A percentile compares a stretch with the other conserved stretches of the same genome.
phyloP scores from a whole-genome alignment of 2,797 vertebrate species.

The Lateolabrax maculatus region DNA sequence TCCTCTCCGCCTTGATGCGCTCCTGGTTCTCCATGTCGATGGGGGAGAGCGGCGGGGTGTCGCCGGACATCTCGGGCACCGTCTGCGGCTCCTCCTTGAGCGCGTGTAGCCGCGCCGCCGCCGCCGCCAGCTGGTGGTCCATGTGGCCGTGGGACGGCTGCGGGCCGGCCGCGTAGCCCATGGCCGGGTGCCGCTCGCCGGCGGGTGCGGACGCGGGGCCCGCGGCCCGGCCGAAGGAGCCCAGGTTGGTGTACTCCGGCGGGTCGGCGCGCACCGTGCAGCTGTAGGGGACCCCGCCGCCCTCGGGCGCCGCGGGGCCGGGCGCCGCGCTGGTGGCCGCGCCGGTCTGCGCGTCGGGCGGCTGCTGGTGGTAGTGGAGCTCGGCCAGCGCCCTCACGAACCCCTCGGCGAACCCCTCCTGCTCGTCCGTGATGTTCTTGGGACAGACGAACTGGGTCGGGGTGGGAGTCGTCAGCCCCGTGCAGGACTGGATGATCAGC shows the following conservation, averaged over 20 bases:
- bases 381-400: slow-evolving; percentile 93
- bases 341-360: slow-evolving; percentile 73
- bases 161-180: slow-evolving; percentile 62
- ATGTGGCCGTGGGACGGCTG: slow-evolving; percentile 69
- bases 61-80: slow-evolving; percentile 95
- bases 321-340: slow-evolving; percentile 67
- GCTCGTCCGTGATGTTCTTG: slow-evolving; percentile 95
- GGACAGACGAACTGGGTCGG: slow-evolving; percentile 94
- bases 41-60: slow-evolving; percentile 94
- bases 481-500: slow-evolving; percentile 96
- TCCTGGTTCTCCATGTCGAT: slow-evolving; percentile 98
- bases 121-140: slow-evolving; percentile 74
- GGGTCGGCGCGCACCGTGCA: slow-evolving; percentile 87
- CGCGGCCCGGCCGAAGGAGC: slow-evolving; percentile 63
- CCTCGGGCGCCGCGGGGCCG: slow-evolving; percentile 62
- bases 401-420: slow-evolving; percentile 95
- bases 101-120: slow-evolving; percentile 90
- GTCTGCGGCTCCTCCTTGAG: slow-evolving; percentile 97
- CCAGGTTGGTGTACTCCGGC: slow-evolving; percentile 92
- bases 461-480: slow-evolving; percentile 93
- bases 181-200: slow-evolving; percentile 72
- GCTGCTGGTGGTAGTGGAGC: slow-evolving; percentile 94
- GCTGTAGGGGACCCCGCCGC: slow-evolving; percentile 75
- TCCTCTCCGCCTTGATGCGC: slow-evolving; percentile 96
- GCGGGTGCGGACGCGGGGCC: slow-evolving; percentile 79